Percentiles rank a stretch among this genome's conserved stretches.
Evolutionary conservation across 1,140 invertebrate genomes (phyloP).

Genomic region (Rhyacophila brunnea): DNA sequence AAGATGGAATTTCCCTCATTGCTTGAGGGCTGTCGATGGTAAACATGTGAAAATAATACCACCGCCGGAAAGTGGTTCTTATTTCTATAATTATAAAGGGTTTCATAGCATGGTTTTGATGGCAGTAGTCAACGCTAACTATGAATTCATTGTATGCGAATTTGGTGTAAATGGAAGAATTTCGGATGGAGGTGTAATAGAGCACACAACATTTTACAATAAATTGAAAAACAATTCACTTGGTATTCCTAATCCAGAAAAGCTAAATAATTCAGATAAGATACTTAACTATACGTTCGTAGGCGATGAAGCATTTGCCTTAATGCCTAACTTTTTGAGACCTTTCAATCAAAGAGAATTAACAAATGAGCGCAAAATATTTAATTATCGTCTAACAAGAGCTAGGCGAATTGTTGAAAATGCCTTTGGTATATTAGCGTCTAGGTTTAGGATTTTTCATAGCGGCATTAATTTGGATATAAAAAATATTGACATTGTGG

Average conservation of each 20-base stretch:
- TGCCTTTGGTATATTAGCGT: conserved; percentile 23
- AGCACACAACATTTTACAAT: conserved; percentile 35
- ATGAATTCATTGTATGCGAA: conserved; percentile 42
- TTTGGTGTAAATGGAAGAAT: conserved; percentile 42
- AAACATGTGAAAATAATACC: conserved; percentile 39
- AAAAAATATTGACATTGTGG: too few species aligned
- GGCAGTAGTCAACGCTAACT: conserved; percentile 49
- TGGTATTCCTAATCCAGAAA: conserved; percentile 11
- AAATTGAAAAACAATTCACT: conserved; percentile 17
- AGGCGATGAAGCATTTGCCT: conserved; percentile 36
- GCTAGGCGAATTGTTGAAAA: conserved; percentile 25
- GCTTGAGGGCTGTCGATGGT: conserved; percentile 43
- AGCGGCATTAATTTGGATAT: not conserved
- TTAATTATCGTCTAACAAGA: conserved; percentile 25
- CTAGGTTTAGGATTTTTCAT: conserved; percentile 6
- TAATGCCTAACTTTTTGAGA: conserved; percentile 33
- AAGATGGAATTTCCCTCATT: conserved; percentile 42
- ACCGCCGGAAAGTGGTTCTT: conserved; percentile 39
- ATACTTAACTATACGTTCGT: conserved; percentile 29
- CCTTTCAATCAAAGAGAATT: conserved; percentile 20
- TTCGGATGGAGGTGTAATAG: conserved; percentile 48
- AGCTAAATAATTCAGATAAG: conserved; percentile 7
- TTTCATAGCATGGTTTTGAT: conserved; percentile 48
- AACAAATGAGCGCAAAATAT: conserved; percentile 20
- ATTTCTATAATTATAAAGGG: conserved; percentile 51